phyloP scores from a whole-genome alignment of 1,140 invertebrate species.

The Drosophila setifemur region DNA sequence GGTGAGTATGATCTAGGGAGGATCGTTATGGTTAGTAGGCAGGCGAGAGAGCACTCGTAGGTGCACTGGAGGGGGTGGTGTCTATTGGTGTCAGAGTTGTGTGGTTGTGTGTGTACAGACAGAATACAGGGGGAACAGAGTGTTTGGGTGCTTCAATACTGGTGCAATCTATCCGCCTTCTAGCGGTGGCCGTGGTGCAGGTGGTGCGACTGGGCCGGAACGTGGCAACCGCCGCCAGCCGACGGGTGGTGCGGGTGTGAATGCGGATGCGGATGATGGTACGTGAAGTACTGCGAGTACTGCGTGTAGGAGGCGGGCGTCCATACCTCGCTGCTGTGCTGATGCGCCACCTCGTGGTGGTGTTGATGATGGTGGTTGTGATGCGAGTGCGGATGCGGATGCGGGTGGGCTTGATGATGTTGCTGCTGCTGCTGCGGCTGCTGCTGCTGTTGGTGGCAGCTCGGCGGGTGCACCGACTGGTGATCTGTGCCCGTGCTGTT shows the following conservation, averaged over 20 bases:
- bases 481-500: constrained; percentile 52
- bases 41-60: constrained; percentile 34
- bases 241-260: constrained; percentile 59
- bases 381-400: constrained; percentile 56
- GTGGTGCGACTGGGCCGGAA: constrained; percentile 57
- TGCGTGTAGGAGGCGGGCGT: constrained; percentile 82
- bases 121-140: not conserved
- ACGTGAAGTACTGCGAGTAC: constrained; percentile 82
- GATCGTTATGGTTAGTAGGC: constrained; percentile 69
- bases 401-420: constrained; percentile 52
- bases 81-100: constrained; percentile 23
- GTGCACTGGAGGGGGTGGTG: constrained; percentile 23
- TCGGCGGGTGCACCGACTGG: constrained; percentile 46
- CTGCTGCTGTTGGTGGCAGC: constrained; percentile 53
- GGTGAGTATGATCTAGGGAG: constrained; percentile 69
- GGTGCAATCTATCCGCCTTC: constrained; percentile 57
- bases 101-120: constrained; percentile 35
- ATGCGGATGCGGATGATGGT: constrained; percentile 70
- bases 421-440: constrained; percentile 39
- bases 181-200: constrained; percentile 72
- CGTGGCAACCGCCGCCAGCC: constrained; percentile 47
- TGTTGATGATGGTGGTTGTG: constrained; percentile 46
- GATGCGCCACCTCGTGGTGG: constrained; percentile 37
- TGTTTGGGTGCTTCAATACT: constrained; percentile 44
- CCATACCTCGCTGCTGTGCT: constrained; percentile 81